Conservation (phyloP, 2,888 invertebrate species). For the Lumbricus terrestris region DNA sequence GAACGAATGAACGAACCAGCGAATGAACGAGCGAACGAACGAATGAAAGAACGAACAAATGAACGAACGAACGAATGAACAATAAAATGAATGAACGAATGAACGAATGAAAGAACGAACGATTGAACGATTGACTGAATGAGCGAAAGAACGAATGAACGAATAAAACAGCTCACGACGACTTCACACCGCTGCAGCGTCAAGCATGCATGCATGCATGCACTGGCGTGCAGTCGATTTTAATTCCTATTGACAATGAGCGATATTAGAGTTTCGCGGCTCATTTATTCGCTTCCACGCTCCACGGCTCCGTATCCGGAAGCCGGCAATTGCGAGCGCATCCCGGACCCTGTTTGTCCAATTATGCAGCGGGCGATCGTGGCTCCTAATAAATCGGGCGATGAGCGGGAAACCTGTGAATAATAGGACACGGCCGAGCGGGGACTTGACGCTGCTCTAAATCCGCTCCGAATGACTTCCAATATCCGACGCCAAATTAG, state of each 20-base stretch:
- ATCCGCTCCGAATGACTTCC: constrained; percentile 9
- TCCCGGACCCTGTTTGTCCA: neutral
- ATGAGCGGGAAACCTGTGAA: constrained; percentile 16
- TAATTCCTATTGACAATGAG: neutral
- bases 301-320: neutral
- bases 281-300: constrained; percentile 9
- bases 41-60: neutral
- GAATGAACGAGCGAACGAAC: neutral
- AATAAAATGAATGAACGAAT: neutral
- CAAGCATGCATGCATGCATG: too few species aligned
- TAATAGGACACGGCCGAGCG: constrained; percentile 8
- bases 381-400: constrained; percentile 13
- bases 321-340: neutral
- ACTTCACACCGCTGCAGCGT: neutral
- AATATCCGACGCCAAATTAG: constrained; percentile 17
- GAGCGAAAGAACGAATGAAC: neutral
- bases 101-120: neutral
- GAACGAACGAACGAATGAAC: neutral
- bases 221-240: neutral
- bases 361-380: neutral
- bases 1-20: too few species aligned
- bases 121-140: too few species aligned
- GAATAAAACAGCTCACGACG: neutral
- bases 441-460: neutral
- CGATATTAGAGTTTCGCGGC: neutral